Evolutionary conservation across 1,140 invertebrate genomes (phyloP).

Genomic region (Lordiphosa clarofinis): DNA sequence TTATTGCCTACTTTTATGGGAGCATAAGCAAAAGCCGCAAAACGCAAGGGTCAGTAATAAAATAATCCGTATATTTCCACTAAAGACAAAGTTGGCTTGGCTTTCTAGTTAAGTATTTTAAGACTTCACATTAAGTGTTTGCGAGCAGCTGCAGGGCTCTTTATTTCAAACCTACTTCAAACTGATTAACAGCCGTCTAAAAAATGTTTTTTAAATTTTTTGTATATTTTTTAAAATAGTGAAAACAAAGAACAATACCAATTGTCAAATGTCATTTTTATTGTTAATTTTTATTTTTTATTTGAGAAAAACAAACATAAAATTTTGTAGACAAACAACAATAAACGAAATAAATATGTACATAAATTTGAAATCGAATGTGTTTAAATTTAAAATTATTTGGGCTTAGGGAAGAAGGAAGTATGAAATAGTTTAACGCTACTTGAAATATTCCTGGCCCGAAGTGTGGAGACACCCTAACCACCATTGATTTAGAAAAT

Average conservation of each 20-base stretch:
- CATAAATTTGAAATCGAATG: constrained; percentile 20
- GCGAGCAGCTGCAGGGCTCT: constrained; percentile 43
- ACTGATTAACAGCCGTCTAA: constrained; percentile 22
- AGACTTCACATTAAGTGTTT: constrained; percentile 13
- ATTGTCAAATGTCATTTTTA: constrained; percentile 49
- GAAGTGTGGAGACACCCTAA: too few relatives aligned
- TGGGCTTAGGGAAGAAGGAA: neutral
- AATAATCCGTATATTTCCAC: too few relatives aligned
- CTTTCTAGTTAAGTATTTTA: neutral
- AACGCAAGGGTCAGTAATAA: too few relatives aligned
- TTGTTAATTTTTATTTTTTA: constrained; percentile 67
- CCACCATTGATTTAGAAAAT: too few relatives aligned
- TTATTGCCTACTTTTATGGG: too few relatives aligned
- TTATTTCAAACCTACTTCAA: constrained; percentile 22
- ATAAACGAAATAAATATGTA: constrained; percentile 50
- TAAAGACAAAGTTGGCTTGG: constrained; percentile 10
- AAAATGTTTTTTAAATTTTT: constrained; percentile 26
- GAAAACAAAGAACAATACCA: constrained; percentile 18
- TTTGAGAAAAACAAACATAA: constrained; percentile 22
- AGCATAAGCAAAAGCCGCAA: too few relatives aligned
- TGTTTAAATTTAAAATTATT: constrained; percentile 12
- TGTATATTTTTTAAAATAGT: constrained; percentile 39
- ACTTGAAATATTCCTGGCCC: too few relatives aligned
- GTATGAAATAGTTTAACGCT: too few relatives aligned
- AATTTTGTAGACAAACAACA: constrained; percentile 44